Base-by-base conservation (phyloP, 2,113 vertebrate species). In the Proteles cristata region DNA sequence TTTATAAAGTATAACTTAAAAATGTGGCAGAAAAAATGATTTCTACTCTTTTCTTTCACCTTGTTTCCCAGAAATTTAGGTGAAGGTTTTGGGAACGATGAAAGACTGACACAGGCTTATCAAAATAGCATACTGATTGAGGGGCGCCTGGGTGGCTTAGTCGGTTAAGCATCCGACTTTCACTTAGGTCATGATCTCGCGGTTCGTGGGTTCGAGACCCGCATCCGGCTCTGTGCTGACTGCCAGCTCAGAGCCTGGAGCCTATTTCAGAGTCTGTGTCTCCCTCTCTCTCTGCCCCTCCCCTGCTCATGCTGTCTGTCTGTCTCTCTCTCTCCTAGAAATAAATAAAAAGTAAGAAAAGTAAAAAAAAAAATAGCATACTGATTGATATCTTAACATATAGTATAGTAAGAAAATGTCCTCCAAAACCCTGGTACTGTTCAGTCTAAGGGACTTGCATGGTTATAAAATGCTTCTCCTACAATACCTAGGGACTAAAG, bases 401-500 rank as follows among this genome's bases (percentile, higher is more conserved):
- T 2, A 25, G 15, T 53, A 45, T 45, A 96, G 17, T 17, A 43
- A 65, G 11, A 79, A 65, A 92, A 63, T 77, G 45, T 21, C 5
- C 9, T 25, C 10, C 25, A 15, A 19, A 19, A 39, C 19, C 69
- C n/a, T 35, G 11, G 43, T 21, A 23, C 35, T 66, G 5, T 83
- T 91, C 21, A 43, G 6, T 63, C 21, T 28, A 12, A 21, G 11
- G 10, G 16, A 35, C 11, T 11, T 69, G 11, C 1, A 53, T 4
- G 4, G 3, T 15, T 68, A 19, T 19, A 58, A 69, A 69, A 9
- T 9, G 19, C 2, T 7, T 43, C 26, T 58, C 6, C n/a, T 23
- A n/a, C 5, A 17, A 2, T 2, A 4, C 11, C 1, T n/a, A 66
- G 31, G 3, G 4, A 50, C 23, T 50, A n/a, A 35, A 12, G 31